phyloP scores from a whole-genome alignment of 2,888 invertebrate genomes.

The Alcis repandata region DNA sequence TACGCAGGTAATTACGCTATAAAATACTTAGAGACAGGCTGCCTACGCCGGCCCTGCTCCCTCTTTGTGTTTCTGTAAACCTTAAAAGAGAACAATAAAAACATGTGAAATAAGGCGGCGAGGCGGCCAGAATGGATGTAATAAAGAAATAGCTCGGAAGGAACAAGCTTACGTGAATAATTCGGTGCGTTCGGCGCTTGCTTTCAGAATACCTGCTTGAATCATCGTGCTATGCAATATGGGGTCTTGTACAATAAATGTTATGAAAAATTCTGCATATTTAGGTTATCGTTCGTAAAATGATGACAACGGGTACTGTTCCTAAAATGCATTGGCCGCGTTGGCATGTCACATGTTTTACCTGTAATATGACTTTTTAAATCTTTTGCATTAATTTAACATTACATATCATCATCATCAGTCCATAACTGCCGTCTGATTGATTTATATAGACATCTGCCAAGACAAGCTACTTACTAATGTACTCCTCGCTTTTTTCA shows the following conservation, averaged over 20 bases:
- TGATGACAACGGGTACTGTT: constrained; percentile 3
- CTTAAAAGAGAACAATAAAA: constrained; percentile 66
- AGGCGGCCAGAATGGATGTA: constrained; percentile 67
- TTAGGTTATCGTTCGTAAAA: constrained; percentile 15
- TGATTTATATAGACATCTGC: too few species aligned
- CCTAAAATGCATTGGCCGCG: not conserved
- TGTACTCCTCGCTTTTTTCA: not conserved
- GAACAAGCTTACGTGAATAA: constrained; percentile 68
- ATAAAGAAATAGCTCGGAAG: constrained; percentile 75
- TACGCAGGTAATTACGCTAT: constrained; percentile 47
- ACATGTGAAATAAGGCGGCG: constrained; percentile 65
- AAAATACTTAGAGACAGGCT: constrained; percentile 50
- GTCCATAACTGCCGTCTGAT: too few species aligned
- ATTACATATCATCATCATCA: too few species aligned
- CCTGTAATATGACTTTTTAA: not conserved
- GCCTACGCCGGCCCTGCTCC: constrained; percentile 46
- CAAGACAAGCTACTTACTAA: too few species aligned
- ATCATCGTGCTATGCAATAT: constrained; percentile 34
- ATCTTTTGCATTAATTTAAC: too few species aligned
- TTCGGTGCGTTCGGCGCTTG: constrained; percentile 64
- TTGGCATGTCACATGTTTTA: constrained; percentile 3
- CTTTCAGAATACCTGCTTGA: constrained; percentile 38
- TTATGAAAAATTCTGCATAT: constrained; percentile 37
- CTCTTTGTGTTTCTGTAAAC: constrained; percentile 52
- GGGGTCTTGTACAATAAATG: constrained; percentile 25